phyloP scores from a whole-genome alignment of 1,140 invertebrate species.

The Lepeophtheirus salmonis region DNA sequence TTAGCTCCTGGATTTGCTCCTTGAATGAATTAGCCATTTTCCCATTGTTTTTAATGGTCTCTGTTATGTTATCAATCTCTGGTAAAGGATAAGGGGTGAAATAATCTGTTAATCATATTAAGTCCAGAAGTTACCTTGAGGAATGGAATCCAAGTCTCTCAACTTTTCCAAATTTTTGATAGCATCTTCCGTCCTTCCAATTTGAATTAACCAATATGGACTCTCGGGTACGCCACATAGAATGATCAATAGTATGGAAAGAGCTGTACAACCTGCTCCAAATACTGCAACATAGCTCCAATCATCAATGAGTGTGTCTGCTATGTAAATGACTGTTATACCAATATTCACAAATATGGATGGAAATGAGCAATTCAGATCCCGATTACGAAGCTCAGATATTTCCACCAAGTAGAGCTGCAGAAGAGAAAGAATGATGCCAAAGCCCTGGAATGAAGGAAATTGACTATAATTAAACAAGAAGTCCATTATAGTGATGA shows the following conservation, averaged over 20 bases:
- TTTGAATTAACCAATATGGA: neutral
- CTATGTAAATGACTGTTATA: neutral
- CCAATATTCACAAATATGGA: neutral
- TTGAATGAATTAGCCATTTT: neutral
- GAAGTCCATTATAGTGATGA: no score
- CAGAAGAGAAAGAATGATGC: neutral
- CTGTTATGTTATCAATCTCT: neutral
- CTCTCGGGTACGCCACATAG: neutral
- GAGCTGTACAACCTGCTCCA: neutral
- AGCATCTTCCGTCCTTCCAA: neutral
- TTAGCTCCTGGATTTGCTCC: neutral
- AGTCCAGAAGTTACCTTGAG: no score
- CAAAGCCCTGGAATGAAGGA: neutral
- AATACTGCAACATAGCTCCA: neutral
- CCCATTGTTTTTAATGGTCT: neutral
- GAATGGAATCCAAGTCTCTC: neutral
- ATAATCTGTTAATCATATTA: no score
- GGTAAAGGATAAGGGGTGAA: neutral
- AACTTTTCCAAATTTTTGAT: neutral
- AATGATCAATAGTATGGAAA: neutral
- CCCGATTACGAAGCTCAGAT: neutral
- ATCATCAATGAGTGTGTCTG: neutral
- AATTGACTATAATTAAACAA: no score
- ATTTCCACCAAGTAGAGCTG: neutral
- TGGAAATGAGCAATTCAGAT: neutral